Percentiles rank a stretch among this genome's conserved stretches.
Evolutionary conservation across 2,113 vertebrate genomes (phyloP).

Genomic region (Eclectus roratus): DNA sequence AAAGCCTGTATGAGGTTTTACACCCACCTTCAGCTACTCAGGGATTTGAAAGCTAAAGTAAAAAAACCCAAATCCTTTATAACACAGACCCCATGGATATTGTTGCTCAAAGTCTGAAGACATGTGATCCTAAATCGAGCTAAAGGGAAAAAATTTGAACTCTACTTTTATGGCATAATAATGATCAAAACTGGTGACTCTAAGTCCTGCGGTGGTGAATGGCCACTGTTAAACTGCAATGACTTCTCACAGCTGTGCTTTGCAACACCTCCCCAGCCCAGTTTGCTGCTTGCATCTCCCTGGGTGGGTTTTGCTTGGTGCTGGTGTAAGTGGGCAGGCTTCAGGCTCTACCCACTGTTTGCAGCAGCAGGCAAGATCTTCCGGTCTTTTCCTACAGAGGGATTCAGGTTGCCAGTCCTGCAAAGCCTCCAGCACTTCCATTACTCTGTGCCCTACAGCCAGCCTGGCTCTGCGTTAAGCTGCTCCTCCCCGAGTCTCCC

Average conservation of each 20-base stretch:
- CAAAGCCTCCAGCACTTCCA: neutral
- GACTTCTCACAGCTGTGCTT: neutral
- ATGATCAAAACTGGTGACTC: too few species aligned
- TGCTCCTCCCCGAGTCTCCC: neutral
- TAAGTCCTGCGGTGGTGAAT: neutral
- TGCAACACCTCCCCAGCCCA: neutral
- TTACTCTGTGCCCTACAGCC: neutral
- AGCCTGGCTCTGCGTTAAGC: neutral
- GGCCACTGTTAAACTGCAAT: fast-evolving
- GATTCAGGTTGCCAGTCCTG: neutral
- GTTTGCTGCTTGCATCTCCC: neutral
- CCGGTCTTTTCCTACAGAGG: fast-evolving
- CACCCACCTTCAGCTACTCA: neutral
- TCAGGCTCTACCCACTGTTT: too few species aligned
- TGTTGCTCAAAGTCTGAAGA: neutral
- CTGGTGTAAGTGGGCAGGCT: neutral
- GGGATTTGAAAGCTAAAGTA: neutral
- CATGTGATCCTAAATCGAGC: neutral
- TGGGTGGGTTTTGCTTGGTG: neutral
- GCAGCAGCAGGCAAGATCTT: neutral
- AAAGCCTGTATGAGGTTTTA: neutral
- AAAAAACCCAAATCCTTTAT: fast-evolving
- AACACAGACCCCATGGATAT: too few species aligned
- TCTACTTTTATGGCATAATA: neutral
- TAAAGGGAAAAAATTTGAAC: neutral